A percentile compares a stretch with the other conserved stretches of the same genome.
Conservation (phyloP, 2,888 invertebrate species). For the Apeira syringaria region DNA sequence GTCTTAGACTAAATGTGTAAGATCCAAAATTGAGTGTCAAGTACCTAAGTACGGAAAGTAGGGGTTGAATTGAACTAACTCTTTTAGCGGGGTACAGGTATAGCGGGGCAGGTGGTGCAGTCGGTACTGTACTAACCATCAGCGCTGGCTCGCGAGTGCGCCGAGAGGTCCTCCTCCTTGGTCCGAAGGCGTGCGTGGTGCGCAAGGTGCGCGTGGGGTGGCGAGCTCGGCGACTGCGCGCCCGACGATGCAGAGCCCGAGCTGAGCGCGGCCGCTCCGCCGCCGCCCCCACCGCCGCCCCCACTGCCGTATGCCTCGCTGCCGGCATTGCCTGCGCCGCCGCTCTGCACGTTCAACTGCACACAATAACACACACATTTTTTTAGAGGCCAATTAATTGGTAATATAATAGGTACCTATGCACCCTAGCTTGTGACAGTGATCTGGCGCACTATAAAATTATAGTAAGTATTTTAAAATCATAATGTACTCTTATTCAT, state of each 20-base stretch:
- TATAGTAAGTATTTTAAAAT: too few relatives aligned
- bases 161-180: constrained; percentile 86
- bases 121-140: constrained; percentile 74
- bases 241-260: constrained; percentile 72
- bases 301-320: constrained; percentile 38
- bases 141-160: constrained; percentile 84
- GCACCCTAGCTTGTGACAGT: too few relatives aligned
- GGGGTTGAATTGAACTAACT: too few relatives aligned
- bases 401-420: too few relatives aligned
- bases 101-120: not conserved
- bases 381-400: too few relatives aligned
- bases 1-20: too few relatives aligned
- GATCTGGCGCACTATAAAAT: too few relatives aligned
- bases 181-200: constrained; percentile 74
- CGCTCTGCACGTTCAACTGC: constrained; percentile 75
- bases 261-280: constrained; percentile 53
- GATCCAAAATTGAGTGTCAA: too few relatives aligned
- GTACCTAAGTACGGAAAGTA: too few relatives aligned
- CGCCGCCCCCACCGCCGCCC: constrained; percentile 36
- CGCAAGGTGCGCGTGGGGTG: constrained; percentile 59
- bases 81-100: too few relatives aligned
- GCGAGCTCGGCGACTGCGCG: constrained; percentile 69
- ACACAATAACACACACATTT: constrained; percentile 22
- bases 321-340: constrained; percentile 42
- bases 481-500: too few relatives aligned